phyloP scores from a whole-genome alignment of 2,113 vertebrate genomes.

The Accipiter virgatus region DNA sequence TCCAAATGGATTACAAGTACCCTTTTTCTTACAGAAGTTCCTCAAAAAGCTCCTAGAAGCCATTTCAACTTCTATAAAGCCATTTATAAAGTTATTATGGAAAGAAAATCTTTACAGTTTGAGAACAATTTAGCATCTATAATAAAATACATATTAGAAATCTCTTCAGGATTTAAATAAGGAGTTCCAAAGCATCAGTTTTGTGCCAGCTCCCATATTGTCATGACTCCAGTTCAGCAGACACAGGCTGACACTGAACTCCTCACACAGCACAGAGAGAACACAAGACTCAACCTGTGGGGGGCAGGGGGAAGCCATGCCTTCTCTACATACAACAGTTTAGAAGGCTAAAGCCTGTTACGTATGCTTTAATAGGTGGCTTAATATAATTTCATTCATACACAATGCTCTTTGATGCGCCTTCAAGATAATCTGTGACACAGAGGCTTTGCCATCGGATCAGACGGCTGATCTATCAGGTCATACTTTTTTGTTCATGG shows the following conservation, averaged over 20 bases:
- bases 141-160: neutral
- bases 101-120: neutral
- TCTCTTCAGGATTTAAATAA: neutral
- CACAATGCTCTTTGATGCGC: neutral
- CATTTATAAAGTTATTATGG: neutral
- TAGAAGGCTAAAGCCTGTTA: neutral
- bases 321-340: neutral
- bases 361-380: neutral
- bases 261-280: neutral
- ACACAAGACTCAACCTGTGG: neutral
- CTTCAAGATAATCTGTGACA: accelerated
- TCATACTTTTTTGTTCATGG: accelerated
- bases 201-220: neutral
- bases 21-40: neutral
- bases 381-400: neutral
- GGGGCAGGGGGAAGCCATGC: too few species aligned
- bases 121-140: neutral
- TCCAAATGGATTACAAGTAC: neutral
- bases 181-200: neutral
- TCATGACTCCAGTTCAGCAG: neutral
- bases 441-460: neutral
- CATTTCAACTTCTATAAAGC: neutral
- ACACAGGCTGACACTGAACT: neutral
- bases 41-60: neutral
- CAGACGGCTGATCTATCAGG: neutral